Conservation (phyloP, 1,140 invertebrate genomes). For the Argopecten irradians region DNA sequence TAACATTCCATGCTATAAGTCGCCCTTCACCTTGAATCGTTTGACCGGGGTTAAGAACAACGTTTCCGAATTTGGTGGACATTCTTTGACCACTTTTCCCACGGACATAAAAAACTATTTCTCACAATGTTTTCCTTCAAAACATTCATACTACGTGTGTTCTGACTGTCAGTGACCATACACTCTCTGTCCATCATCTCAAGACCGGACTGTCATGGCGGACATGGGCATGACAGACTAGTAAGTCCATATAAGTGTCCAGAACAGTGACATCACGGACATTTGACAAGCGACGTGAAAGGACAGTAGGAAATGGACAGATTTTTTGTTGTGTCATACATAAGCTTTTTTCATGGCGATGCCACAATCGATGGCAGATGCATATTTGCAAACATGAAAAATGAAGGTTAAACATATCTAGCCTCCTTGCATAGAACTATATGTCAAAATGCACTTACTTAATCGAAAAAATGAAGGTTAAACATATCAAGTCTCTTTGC, state of each 20-base stretch:
- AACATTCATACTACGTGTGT: not conserved
- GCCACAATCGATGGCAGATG: not conserved
- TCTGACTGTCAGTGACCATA: not conserved
- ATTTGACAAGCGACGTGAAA: not conserved
- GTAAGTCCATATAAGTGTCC: constrained; percentile 2
- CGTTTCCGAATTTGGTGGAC: not conserved
- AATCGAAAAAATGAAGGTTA: not conserved
- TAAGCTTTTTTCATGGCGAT: not conserved
- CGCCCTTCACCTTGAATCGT: not conserved
- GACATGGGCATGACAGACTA: not conserved
- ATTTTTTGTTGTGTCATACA: not conserved
- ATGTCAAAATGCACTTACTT: too few relatives aligned
- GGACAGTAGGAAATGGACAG: not conserved
- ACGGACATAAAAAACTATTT: constrained; percentile 18
- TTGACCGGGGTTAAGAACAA: not conserved
- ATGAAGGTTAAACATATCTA: not conserved
- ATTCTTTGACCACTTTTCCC: constrained; percentile 1
- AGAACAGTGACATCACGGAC: not conserved
- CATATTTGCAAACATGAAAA: too few relatives aligned
- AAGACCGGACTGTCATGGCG: not conserved
- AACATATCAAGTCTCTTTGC: not conserved
- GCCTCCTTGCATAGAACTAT: not conserved
- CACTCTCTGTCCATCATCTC: not conserved
- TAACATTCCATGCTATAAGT: too few relatives aligned
- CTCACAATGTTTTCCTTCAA: not conserved